Conservation (phyloP, 92 coral and sea anemone species). For the Epizoanthus illoricatus region DNA sequence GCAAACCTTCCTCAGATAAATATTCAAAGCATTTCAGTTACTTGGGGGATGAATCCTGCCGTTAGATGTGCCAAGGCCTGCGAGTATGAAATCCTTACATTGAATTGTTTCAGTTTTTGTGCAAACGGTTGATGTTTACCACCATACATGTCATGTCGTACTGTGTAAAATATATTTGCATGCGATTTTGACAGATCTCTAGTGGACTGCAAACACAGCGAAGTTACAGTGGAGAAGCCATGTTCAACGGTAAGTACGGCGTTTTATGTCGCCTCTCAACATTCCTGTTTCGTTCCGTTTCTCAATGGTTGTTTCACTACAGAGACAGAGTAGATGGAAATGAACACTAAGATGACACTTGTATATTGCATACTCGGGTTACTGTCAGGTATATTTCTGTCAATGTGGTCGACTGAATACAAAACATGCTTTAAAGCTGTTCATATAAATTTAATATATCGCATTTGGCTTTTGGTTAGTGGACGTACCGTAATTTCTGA, state of each 20-base stretch:
- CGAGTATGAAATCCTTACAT: constrained; percentile 17
- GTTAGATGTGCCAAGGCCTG: constrained; percentile 6
- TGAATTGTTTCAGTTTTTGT: neutral
- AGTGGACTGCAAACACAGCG: constrained; percentile 21
- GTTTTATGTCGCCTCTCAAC: neutral
- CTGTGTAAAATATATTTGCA: constrained; percentile 28
- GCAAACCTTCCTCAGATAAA: constrained; percentile 12
- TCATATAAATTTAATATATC: too few relatives aligned
- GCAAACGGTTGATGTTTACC: neutral
- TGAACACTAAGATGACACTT: neutral
- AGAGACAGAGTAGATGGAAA: neutral
- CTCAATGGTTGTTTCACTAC: neutral
- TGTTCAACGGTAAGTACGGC: constrained; percentile 28
- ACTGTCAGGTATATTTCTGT: neutral
- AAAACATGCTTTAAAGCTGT: too few relatives aligned
- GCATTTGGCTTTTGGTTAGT: too few relatives aligned
- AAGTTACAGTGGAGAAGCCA: constrained; percentile 21
- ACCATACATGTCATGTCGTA: too few relatives aligned
- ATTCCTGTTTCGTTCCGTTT: neutral
- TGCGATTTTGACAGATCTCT: constrained; percentile 29
- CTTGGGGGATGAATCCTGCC: constrained; percentile 34
- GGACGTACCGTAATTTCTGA: too few relatives aligned
- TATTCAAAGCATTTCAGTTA: constrained; percentile 10
- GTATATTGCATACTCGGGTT: neutral
- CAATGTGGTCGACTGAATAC: too few relatives aligned